These are phyloP conservation scores for Antrozous pallidus DNA, from an alignment of 2,797 vertebrate species.

Conservation along the genomic window DNA sequence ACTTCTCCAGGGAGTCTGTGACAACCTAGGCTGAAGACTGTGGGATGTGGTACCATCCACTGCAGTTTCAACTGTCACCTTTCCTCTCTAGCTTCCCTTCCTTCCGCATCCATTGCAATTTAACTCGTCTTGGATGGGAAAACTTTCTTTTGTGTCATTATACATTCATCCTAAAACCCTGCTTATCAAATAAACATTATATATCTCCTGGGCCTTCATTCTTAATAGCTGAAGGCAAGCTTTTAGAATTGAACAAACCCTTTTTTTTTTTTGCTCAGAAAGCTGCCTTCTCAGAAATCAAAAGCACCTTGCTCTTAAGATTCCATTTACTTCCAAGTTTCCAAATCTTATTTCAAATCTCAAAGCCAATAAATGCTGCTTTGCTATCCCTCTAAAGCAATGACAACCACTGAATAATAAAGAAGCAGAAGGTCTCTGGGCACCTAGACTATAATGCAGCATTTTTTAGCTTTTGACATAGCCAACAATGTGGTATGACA, in stretches of 20 bases:
- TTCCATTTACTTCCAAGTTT: constrained; percentile 63
- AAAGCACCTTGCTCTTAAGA: constrained; percentile 56
- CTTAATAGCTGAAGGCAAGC: constrained; percentile 51
- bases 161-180: constrained; percentile 24
- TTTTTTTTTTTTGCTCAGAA: constrained; percentile 44
- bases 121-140: not conserved
- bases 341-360: constrained; percentile 58
- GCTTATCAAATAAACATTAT: constrained; percentile 53
- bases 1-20: not conserved
- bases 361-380: constrained; percentile 64
- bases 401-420: constrained; percentile 64
- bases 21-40: not conserved
- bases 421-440: not conserved
- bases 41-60: fast-evolving
- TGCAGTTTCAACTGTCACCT: not conserved
- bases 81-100: not conserved
- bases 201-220: constrained; percentile 45
- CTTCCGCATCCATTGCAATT: not conserved
- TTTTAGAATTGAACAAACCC: constrained; percentile 52
- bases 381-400: constrained; percentile 50
- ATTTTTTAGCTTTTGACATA: constrained; percentile 45
- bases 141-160: constrained; percentile 35
- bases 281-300: constrained; percentile 43
- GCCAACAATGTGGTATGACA: not conserved
- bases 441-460: constrained; percentile 9